Evolutionary conservation across 2,797 vertebrate genomes (phyloP).

Genomic region (Bradypus variegatus): DNA sequence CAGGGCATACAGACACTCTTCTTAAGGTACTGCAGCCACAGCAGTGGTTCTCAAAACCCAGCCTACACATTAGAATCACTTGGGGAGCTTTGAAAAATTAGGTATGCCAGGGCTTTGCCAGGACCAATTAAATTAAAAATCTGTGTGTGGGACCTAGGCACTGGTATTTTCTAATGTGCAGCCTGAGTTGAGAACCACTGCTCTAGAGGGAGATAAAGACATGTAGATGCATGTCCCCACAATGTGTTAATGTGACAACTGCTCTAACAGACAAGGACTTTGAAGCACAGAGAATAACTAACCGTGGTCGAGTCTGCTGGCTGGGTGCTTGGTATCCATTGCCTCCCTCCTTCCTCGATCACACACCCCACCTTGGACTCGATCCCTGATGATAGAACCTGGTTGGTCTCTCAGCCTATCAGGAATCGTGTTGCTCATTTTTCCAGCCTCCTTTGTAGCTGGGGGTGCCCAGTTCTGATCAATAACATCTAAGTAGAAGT

Average conservation of each 20-base stretch:
- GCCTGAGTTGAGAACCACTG: background rate
- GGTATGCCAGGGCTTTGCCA: background rate
- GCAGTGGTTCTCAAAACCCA: background rate
- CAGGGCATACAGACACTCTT: background rate
- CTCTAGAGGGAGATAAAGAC: background rate
- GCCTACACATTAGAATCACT: background rate
- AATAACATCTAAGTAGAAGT: background rate
- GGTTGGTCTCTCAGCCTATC: background rate
- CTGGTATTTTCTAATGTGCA: background rate
- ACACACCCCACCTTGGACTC: background rate
- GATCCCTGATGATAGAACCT: background rate
- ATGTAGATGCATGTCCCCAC: background rate
- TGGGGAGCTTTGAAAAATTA: background rate
- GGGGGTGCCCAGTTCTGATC: background rate
- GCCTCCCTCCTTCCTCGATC: background rate
- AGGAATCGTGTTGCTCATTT: background rate
- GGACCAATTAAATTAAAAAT: background rate
- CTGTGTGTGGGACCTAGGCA: background rate
- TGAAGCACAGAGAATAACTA: background rate
- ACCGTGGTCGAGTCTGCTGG: background rate
- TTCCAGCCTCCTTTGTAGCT: background rate
- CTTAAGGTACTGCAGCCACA: background rate
- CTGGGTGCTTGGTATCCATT: background rate
- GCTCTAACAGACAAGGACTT: background rate
- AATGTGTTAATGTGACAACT: background rate